Evolutionary conservation across 1,140 invertebrate genomes (phyloP), one percentile per base, ranked within the genome.

Genomic region (Drosophila ogumai): DNA sequence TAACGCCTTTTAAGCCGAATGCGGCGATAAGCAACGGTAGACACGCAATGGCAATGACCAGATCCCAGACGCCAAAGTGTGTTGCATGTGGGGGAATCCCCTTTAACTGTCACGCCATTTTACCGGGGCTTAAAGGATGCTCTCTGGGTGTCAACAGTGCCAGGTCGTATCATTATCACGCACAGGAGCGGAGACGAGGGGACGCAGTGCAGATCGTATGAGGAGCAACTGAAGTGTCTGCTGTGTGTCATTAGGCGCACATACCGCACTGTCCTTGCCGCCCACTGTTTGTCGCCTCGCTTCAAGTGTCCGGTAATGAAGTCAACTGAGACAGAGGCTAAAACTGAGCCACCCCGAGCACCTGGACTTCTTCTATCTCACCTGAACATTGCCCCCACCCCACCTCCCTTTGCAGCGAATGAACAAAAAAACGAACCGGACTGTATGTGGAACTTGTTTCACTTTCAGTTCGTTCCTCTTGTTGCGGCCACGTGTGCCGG

Each of bases 251-350:
- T 87, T 87, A 87, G 82, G 79, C 74, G 74, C 72, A 54, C 52
- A 54, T 54, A 54, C 54, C 59, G 59, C 67, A 69, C 78, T 81
- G 75, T 55, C 50, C 55, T 60, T 40, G 40, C 52, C 52, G 52
- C 63, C 25, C 40, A 59, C 81, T 80, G 76, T 71, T 79, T 80
- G 75, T 76, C 64, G 65, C 69, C 82, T 75, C 73, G 74, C 44
- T 79, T 86, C 82, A 71, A 86, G 82, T 86, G 82, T 86, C 82
- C 80, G 75, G 80, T 87, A 87, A 87, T 87, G 82, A 87, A 87
- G 82, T 87, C 82, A 88, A 87, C 82, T 69, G 67, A 50, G 67
- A 64, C 77, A 79, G 52, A 54, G 32, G 13, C 52, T 54, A 54
- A 54, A 36, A 54, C 52, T 69, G 67, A 50, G 66, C 63, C 68